These are phyloP conservation scores for Rhinichthys klamathensis DNA, from an alignment of 2,113 vertebrate species.

Conservation along the genomic window DNA sequence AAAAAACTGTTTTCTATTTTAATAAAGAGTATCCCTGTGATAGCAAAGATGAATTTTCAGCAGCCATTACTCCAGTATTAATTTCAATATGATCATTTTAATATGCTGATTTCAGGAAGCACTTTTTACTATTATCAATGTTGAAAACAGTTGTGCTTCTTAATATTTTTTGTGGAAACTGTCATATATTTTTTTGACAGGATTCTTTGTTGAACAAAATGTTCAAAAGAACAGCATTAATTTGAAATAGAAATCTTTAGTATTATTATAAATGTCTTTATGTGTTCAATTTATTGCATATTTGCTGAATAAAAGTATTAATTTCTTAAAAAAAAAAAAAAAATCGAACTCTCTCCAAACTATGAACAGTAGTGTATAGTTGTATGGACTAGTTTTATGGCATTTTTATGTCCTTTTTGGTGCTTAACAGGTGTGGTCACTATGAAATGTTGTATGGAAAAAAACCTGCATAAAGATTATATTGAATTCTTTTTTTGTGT, in stretches of 20 bases:
- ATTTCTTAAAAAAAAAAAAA: too few species aligned
- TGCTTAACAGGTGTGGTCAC: neutral
- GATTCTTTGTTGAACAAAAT: neutral
- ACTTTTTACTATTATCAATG: too few species aligned
- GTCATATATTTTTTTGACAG: neutral
- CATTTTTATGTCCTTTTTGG: neutral
- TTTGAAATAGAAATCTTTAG: neutral
- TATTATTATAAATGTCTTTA: neutral
- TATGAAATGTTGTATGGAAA: neutral
- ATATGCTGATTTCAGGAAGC: too few species aligned
- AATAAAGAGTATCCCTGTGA: too few species aligned
- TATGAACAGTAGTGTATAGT: neutral
- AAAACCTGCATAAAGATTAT: neutral
- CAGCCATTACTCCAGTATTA: too few species aligned
- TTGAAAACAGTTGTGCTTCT: neutral
- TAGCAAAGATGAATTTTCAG: too few species aligned
- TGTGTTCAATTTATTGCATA: neutral
- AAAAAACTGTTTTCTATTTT: too few species aligned
- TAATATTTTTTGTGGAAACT: neutral
- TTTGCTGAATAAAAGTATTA: neutral
- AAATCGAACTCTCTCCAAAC: too few species aligned
- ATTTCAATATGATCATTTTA: too few species aligned
- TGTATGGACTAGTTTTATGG: neutral
- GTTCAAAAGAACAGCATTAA: neutral
- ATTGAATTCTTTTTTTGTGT: neutral